Conservation (phyloP, 1,140 invertebrate species). For the Meloidogyne exigua region DNA sequence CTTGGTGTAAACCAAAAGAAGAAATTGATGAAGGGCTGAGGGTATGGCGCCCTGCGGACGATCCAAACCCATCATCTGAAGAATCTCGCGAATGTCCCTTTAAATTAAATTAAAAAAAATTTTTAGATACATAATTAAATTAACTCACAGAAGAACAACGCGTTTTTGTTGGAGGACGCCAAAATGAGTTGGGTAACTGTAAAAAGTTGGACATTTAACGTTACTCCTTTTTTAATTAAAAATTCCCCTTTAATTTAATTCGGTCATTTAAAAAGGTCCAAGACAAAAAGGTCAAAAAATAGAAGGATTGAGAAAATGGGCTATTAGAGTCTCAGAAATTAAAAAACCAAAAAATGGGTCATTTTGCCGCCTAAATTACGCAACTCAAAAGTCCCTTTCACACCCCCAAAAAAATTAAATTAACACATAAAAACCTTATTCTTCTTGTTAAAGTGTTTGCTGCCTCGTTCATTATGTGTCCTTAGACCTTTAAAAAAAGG, state of each 20-base stretch:
- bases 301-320: too few species aligned
- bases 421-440: slow-evolving; percentile 5
- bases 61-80: slow-evolving; percentile 26
- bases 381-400: too few species aligned
- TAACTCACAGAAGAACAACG: slow-evolving; percentile 16
- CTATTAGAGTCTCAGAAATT: too few species aligned
- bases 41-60: slow-evolving; percentile 12
- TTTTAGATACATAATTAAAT: neutral
- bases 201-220: neutral
- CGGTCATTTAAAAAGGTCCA: too few species aligned
- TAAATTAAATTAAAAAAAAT: neutral
- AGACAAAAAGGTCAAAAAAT: too few species aligned
- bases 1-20: slow-evolving; percentile 12
- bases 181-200: slow-evolving; percentile 19
- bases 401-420: too few species aligned
- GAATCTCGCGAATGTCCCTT: slow-evolving; percentile 27
- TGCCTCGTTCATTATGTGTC: slow-evolving; percentile 11
- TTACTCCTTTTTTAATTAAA: too few species aligned
- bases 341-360: too few species aligned
- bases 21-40: slow-evolving; percentile 23
- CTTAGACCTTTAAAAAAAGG: neutral
- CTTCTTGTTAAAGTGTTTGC: slow-evolving; percentile 17
- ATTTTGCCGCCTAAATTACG: too few species aligned
- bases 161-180: slow-evolving; percentile 13
- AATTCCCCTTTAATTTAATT: too few species aligned